Conservation (phyloP, 2,797 vertebrate species). For the Hafferia zeledoni region DNA sequence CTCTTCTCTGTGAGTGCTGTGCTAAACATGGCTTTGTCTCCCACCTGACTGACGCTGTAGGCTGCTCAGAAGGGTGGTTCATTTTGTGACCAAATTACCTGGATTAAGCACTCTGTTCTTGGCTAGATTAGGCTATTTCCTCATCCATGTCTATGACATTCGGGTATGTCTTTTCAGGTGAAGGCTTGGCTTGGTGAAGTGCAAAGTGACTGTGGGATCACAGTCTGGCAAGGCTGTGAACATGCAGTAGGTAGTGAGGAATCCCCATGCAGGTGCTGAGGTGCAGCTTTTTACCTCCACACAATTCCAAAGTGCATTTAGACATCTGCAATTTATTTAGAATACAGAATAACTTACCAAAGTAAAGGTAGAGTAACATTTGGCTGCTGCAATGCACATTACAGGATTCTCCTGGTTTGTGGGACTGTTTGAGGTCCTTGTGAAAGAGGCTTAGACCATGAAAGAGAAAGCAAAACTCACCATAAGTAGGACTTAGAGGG, state of each 20-base stretch:
- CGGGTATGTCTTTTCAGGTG: not conserved
- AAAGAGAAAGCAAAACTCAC: not conserved
- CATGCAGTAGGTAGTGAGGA: not conserved
- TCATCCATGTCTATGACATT: not conserved
- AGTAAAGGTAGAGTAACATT: not conserved
- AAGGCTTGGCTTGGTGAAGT: not conserved
- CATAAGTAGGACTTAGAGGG: not conserved
- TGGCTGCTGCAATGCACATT: fast-evolving
- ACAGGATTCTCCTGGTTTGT: not conserved
- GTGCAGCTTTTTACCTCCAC: not conserved
- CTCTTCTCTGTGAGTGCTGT: not conserved
- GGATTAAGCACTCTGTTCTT: not conserved
- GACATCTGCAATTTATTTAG: not conserved
- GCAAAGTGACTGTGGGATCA: not conserved
- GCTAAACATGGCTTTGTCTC: not conserved
- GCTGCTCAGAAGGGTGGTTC: not conserved
- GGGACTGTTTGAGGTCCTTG: not conserved
- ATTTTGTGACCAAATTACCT: not conserved
- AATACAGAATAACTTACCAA: not conserved
- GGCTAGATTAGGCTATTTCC: not conserved
- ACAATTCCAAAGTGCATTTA: not conserved
- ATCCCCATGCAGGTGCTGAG: not conserved
- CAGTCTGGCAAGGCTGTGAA: not conserved
- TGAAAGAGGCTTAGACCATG: not conserved
- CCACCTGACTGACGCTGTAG: fast-evolving